Base-by-base conservation (phyloP, 2,888 invertebrate species). In the Chelonus formosanus region DNA sequence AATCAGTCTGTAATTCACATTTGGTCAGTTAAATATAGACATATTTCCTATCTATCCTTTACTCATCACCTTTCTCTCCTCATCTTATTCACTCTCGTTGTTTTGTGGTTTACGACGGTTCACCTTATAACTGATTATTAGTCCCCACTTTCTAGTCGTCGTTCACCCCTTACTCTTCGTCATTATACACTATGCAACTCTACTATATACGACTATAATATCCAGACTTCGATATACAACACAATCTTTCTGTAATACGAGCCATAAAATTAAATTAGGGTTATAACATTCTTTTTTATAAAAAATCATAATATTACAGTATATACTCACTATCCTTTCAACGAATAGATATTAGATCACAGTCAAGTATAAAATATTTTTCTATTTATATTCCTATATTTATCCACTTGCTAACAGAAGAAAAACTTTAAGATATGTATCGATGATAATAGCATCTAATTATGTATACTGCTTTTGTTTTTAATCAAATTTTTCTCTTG, bases 241-340 rank as follows among this genome's bases (percentile, higher is more conserved):
- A 71, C 70, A 60, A 67, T 65, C 58, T 61, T 47, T 65, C 56
- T 70, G 80, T 83, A 83, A 84, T 82, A 78, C 76, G 76, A 78
- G 80, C 77, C 81, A 83, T 84, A 84, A 84, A 84, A 84, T 84
- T 84, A 84, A 84, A 84, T 84, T 84, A 83, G 83, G 84, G 83
- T 84, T 84, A 83, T 84, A 84, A 84, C 83, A 78, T 81, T 80
- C 83, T 84, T 84, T 84, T 84, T 84, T 82, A 81, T 82, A 81
- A 81, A 82, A 20, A 20, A 20, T 20, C 20, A 20, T 20, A 82
- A 80, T 78, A 72, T 61, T 52, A 74, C 69, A 54, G 63, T 62
- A 57, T 63, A 63, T 52, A 58, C 53, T 64, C 57, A 40, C 35
- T 55, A 47, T 47, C 36, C 56, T 54, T 56, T 57, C 61, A 40